These are phyloP conservation scores for Tychaedon coryphoeus DNA, from an alignment of 2,113 vertebrate species.

Conservation along the genomic window DNA sequence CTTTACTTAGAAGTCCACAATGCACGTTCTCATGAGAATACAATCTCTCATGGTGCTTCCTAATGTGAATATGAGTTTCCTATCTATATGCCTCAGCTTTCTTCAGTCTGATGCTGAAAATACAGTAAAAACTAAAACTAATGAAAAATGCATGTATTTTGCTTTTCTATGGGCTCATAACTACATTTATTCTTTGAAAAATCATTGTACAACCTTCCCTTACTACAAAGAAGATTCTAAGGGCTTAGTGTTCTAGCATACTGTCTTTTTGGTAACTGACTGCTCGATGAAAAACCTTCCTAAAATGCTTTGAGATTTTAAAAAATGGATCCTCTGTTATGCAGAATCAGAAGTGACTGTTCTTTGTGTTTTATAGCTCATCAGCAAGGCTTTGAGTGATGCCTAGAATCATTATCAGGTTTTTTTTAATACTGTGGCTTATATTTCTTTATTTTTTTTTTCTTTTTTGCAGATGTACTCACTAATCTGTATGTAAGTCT, in stretches of 20 bases:
- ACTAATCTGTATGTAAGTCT: neutral
- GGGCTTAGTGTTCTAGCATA: neutral
- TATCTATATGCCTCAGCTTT: neutral
- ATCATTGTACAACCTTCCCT: neutral
- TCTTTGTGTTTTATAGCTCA: neutral
- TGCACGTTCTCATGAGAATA: neutral
- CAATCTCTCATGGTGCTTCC: neutral
- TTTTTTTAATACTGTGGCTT: neutral
- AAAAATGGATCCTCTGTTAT: neutral
- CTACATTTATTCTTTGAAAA: neutral
- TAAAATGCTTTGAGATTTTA: neutral
- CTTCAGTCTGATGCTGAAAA: neutral
- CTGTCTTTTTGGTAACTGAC: neutral
- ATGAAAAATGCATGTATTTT: neutral
- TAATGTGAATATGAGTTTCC: neutral
- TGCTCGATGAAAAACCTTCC: neutral
- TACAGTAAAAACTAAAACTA: neutral
- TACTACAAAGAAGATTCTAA: neutral
- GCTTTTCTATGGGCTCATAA: neutral
- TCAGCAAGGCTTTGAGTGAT: neutral
- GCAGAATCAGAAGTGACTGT: neutral
- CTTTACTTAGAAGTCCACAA: neutral
- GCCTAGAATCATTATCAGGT: rapidly evolving
- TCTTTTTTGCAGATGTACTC: neutral
- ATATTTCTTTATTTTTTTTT: neutral